Conservation (phyloP, 2,113 vertebrate species). For the Xiphophorus maculatus region DNA sequence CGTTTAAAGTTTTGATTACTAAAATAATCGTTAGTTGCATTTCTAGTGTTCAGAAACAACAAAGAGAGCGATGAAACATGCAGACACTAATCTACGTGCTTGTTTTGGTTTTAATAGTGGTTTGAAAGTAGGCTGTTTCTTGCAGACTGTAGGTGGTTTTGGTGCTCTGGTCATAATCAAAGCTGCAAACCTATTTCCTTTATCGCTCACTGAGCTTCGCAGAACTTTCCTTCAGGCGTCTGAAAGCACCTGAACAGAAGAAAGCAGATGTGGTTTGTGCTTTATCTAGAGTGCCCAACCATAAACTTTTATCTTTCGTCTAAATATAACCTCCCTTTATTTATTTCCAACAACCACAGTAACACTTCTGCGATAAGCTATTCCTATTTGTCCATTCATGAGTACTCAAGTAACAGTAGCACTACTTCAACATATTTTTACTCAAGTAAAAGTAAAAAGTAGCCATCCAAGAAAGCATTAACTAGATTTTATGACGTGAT, state of each 20-base stretch:
- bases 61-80: neutral
- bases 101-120: neutral
- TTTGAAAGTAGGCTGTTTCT: neutral
- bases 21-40: too few species aligned
- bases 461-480: too few species aligned
- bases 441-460: too few species aligned
- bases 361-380: too few species aligned
- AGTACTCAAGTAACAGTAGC: too few species aligned
- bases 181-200: neutral
- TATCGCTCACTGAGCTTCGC: neutral
- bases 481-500: too few species aligned
- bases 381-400: too few species aligned
- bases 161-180: neutral
- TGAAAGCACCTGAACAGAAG: neutral
- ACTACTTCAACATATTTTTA: too few species aligned
- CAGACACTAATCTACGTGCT: neutral
- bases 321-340: too few species aligned
- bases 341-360: too few species aligned
- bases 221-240: slow-evolving; percentile 36
- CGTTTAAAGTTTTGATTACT: neutral
- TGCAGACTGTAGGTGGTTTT: slow-evolving; percentile 3
- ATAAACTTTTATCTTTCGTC: too few species aligned
- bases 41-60: neutral
- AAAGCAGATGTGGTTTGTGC: slow-evolving; percentile 21
- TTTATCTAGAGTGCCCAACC: neutral